Percentiles rank a stretch among this genome's conserved stretches.
Conservation (phyloP, 2,113 vertebrate species). For the Marmota monax region DNA sequence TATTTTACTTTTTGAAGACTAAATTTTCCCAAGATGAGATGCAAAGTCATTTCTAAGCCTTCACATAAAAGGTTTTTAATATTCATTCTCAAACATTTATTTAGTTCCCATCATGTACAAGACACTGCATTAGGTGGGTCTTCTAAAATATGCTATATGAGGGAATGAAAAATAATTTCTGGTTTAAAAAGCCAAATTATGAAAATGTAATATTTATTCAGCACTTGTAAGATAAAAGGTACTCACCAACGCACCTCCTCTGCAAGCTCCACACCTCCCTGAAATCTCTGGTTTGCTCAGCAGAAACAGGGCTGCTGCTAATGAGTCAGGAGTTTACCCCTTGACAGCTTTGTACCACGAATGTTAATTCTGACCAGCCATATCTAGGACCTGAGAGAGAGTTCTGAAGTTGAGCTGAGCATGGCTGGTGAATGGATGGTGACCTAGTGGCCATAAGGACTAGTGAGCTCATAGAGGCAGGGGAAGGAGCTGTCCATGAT, state of each 20-base stretch:
- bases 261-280: neutral
- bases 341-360: neutral
- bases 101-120: constrained; percentile 65
- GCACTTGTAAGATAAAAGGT: constrained; percentile 69
- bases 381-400: neutral
- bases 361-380: constrained; percentile 58
- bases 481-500: neutral
- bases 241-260: neutral
- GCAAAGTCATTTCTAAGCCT: constrained; percentile 66
- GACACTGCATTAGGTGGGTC: constrained; percentile 33
- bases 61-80: constrained; percentile 68
- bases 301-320: neutral
- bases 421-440: neutral
- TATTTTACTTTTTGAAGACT: neutral
- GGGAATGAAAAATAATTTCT: constrained; percentile 72
- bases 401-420: neutral
- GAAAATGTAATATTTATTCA: constrained; percentile 81
- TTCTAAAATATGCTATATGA: constrained; percentile 62
- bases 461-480: neutral
- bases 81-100: constrained; percentile 81
- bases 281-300: constrained; percentile 64
- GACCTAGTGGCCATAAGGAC: neutral
- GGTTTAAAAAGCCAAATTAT: constrained; percentile 75
- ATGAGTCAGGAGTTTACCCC: constrained; percentile 47
- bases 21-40: constrained; percentile 61